Conservation (phyloP, 2,113 vertebrate genomes). For the Micromys minutus region DNA sequence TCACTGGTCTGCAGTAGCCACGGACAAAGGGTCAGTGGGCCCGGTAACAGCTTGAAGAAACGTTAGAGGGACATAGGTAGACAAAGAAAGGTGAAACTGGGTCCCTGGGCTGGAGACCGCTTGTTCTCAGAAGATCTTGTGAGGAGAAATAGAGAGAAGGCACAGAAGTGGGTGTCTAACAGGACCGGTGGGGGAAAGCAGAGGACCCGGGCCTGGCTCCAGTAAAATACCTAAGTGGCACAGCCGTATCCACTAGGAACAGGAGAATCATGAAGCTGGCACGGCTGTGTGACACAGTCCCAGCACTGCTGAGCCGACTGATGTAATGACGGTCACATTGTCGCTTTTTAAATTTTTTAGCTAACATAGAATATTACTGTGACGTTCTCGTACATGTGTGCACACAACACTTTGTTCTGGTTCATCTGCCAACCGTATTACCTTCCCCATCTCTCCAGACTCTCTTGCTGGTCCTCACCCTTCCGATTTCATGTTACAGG, state of each 20-base stretch:
- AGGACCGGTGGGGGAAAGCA: not conserved
- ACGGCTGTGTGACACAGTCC: not conserved
- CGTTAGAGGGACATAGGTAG: not conserved
- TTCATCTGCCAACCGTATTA: not conserved
- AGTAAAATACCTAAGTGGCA: not conserved
- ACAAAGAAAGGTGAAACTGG: not conserved
- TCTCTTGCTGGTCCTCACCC: too few species aligned
- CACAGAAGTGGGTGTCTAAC: not conserved
- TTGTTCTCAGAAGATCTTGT: not conserved
- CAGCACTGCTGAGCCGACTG: not conserved
- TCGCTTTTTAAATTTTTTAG: not conserved
- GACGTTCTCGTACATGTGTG: not conserved
- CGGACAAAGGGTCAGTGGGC: not conserved
- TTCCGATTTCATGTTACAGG: not conserved
- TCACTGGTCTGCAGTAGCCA: not conserved
- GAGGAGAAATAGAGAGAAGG: not conserved
- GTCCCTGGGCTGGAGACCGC: not conserved
- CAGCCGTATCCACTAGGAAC: not conserved
- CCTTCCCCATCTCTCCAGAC: too few species aligned
- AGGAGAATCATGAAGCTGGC: not conserved
- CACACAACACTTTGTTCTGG: not conserved
- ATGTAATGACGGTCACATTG: rapidly evolving
- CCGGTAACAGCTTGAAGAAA: not conserved
- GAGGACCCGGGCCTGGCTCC: not conserved
- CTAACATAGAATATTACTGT: not conserved